Conservation (phyloP, 2,113 vertebrate genomes). For the Bothrops jararaca region DNA sequence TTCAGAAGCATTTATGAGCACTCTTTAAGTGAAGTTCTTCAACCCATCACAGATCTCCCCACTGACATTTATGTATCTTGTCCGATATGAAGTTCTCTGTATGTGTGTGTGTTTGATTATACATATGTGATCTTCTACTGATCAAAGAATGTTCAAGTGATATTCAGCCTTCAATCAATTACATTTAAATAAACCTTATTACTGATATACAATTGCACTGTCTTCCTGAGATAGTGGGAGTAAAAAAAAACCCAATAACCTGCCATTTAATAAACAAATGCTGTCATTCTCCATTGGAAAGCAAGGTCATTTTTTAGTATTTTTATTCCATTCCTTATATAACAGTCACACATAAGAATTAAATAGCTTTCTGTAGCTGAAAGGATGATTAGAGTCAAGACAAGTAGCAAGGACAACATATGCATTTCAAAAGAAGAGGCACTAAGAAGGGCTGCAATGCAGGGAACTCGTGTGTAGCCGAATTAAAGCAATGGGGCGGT, state of each 20-base stretch:
- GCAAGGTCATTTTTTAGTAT: not conserved
- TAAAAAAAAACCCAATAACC: not conserved
- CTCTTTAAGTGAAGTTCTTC: not conserved
- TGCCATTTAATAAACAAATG: not conserved
- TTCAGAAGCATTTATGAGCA: not conserved
- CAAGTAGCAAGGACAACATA: not conserved
- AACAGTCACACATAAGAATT: not conserved
- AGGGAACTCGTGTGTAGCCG: not conserved
- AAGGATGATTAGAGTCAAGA: not conserved
- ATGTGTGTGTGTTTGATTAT: not conserved
- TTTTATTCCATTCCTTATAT: not conserved
- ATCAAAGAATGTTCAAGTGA: not conserved
- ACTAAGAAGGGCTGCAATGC: not conserved
- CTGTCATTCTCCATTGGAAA: not conserved
- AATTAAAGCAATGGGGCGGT: not conserved
- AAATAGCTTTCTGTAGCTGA: not conserved
- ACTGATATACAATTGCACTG: not conserved
- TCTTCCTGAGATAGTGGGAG: not conserved
- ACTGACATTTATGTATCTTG: not conserved
- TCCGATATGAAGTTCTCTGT: not conserved
- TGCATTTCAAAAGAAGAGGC: not conserved
- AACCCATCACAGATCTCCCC: not conserved
- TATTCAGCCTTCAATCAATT: not conserved
- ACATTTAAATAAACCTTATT: not conserved
- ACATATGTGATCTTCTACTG: not conserved